Evolutionary conservation across 2,113 vertebrate species (phyloP), one percentile per base, ranked within the genome.

Genomic region (Chroicocephalus ridibundus): DNA sequence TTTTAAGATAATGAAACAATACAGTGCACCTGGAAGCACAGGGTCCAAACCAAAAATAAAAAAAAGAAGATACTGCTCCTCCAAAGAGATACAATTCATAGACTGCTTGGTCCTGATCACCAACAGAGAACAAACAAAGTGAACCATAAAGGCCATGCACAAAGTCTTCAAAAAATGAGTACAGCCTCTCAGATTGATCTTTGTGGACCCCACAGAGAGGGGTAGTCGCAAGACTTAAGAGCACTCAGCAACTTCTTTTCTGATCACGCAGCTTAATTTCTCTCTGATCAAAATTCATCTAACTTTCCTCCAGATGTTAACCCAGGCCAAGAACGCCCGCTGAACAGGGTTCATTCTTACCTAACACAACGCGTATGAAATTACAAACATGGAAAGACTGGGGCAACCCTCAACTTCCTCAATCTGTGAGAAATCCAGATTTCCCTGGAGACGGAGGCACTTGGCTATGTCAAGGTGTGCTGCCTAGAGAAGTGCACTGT

Each of bases 101-200:
- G 15, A 32, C 38, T 60, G 72, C 40, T 71, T 34, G 49, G 52
- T 68, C 64, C 58, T 65, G 44, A 68, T 19, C 65, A 64, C 31
- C 58, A 58, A 32, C 49, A 60, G 58, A 44, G 40, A 80, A 76
- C 34, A 52, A 91, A 44, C 15, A 69, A n/a, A 61, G 52, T 10
- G 55, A 76, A 79, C 14, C 24, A 49, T 11, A 62, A 66, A 81
- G 60, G 15, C 17, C 49, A 54, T 5, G 15, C 49, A 27, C 14
- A 58, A 75, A 80, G 15, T 13, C 60, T 80, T 77, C 19, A 55
- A 58, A 90, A 74, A 54, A 46, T 7, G 2, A 51, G 2, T 24
- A 58, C 32, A 82, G 65, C 11, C 18, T 55, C 70, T 79, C 36
- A 49, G 65, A 31, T 36, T 0, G 0, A 0, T 86, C 62, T 26